Base-by-base conservation (phyloP, 2,888 invertebrate species). In the Caenorhabditis plicata region DNA sequence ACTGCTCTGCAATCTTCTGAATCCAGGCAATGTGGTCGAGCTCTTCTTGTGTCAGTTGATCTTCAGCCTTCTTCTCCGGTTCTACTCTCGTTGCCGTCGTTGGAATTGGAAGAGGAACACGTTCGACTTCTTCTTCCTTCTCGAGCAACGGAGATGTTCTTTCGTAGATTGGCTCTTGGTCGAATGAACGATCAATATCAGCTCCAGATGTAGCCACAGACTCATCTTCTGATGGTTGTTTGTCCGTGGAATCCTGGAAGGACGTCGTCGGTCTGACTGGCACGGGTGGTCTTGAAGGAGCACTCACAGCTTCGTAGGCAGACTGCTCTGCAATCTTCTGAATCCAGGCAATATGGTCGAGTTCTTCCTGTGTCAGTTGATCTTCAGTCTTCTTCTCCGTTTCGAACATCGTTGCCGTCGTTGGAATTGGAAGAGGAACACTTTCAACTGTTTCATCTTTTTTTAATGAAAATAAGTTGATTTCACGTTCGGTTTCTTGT, bases 341-440 rank as follows among this genome's bases (percentile, higher is more conserved):
- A 22, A 63, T 60, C 32, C 32, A 48, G 7, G 65, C 58, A 36
- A 64, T 64, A 42, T 64, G 64, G 20, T 51, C 68, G 20, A 64
- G 23, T 20, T 68, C 68, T 27, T 57, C 64, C 25, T 51, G 40
- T 17, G 62, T 50, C 36, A 62, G 27, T 20, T 38, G 22, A 1
- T 36, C 38, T 22, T 54, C 55, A 8, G 31, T 25, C 9, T 9
- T 7, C 19, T 36, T 36, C 36, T 20, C 31, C 13, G 33, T 26
- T n/a, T 35, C 9, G 7, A 19, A 26, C 23, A 46, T 11, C 27
- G 29, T 7, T 27, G 7, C 29, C 29, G 11, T 13, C 7, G 29
- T 13, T 27, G 29, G n/a, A n/a, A n/a, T n/a, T n/a, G n/a, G n/a
- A n/a, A n/a, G n/a, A n/a, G n/a, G n/a, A n/a, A n/a, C n/a, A n/a